Conservation (phyloP, 2,888 invertebrate genomes). For the Parnassius mnemosyne region DNA sequence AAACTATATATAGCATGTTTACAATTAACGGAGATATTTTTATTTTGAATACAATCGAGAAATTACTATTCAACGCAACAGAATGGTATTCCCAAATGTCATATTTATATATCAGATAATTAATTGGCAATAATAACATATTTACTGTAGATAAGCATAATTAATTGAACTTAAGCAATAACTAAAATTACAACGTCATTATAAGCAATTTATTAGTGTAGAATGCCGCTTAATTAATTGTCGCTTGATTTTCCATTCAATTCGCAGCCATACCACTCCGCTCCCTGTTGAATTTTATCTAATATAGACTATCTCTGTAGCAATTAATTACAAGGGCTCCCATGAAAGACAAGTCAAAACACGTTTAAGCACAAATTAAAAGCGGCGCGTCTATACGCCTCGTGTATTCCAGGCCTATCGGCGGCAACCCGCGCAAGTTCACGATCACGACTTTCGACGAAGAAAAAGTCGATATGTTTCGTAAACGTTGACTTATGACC, state of each 20-base stretch:
- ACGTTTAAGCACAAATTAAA: conserved; percentile 25
- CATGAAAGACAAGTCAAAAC: conserved; percentile 29
- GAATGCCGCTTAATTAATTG: conserved; percentile 7
- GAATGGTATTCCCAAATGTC: too few species aligned
- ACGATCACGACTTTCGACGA: conserved; percentile 66
- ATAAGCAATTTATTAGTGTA: neutral
- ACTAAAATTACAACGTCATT: neutral
- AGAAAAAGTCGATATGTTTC: conserved; percentile 52
- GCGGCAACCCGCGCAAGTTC: conserved; percentile 38
- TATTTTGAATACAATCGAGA: too few species aligned
- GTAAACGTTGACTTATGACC: conserved; percentile 58
- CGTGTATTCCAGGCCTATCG: conserved; percentile 22
- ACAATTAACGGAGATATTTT: too few species aligned
- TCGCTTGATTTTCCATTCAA: conserved; percentile 4
- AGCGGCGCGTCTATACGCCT: conserved; percentile 33
- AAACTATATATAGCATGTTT: too few species aligned
- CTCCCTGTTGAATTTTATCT: conserved; percentile 22
- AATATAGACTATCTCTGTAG: conserved; percentile 14
- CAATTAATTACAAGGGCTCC: conserved; percentile 19
- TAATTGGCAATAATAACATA: too few species aligned
- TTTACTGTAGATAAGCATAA: neutral
- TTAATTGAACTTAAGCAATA: neutral
- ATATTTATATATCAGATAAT: too few species aligned
- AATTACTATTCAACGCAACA: too few species aligned
- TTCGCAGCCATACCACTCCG: conserved; percentile 3